These are phyloP conservation scores for Polyploca ridens DNA, from an alignment of 2,888 invertebrate genomes.

Conservation along the genomic window DNA sequence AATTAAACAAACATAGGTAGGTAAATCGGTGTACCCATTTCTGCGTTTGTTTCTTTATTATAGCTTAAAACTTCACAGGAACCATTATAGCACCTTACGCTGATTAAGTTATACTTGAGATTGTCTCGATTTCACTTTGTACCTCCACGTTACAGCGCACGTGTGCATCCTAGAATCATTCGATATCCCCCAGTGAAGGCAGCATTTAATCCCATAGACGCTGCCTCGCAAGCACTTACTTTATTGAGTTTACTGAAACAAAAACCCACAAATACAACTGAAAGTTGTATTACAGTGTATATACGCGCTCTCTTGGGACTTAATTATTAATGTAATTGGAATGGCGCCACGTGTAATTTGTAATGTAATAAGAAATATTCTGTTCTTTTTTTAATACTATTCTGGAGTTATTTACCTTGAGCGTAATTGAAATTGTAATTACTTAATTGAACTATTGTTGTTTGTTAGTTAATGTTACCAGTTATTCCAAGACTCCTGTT, in stretches of 20 bases:
- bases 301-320: neutral
- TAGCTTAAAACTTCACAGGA: too few relatives aligned
- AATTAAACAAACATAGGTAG: too few relatives aligned
- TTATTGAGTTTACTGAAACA: conserved; percentile 20
- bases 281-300: neutral
- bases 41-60: too few relatives aligned
- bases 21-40: too few relatives aligned
- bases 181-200: neutral
- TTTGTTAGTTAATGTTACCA: too few relatives aligned
- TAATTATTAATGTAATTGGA: conserved; percentile 18
- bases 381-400: neutral
- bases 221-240: conserved; percentile 16
- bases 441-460: too few relatives aligned
- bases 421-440: too few relatives aligned
- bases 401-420: neutral
- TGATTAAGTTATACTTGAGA: neutral
- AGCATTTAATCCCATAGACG: conserved; percentile 18
- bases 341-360: neutral
- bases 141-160: neutral
- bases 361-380: neutral
- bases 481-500: too few relatives aligned
- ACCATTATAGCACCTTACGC: neutral
- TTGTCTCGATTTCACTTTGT: neutral
- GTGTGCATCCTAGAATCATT: neutral
- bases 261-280: neutral